Percentiles rank a stretch among this genome's conserved stretches.
phyloP scores from a whole-genome alignment of 2,888 invertebrate genomes.

The Limnephilus lunatus region DNA sequence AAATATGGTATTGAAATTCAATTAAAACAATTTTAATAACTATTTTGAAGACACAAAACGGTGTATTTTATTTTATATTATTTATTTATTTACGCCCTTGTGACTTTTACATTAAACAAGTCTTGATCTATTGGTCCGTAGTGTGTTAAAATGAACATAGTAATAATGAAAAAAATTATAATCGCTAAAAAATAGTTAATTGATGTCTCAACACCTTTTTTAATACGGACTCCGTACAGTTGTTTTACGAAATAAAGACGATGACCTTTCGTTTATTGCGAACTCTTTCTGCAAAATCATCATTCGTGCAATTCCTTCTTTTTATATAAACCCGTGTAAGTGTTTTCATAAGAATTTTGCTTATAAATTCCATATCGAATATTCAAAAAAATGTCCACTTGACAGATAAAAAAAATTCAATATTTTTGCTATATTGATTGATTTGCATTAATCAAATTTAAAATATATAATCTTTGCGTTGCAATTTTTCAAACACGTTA shows the following conservation, averaged over 20 bases:
- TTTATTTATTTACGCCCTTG: no score
- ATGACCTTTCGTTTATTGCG: not conserved
- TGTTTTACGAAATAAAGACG: constrained; percentile 2
- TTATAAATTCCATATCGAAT: not conserved
- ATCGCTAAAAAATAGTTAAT: not conserved
- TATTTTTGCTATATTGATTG: not conserved
- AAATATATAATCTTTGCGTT: not conserved
- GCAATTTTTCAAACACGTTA: not conserved
- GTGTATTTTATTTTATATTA: no score
- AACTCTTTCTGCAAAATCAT: not conserved
- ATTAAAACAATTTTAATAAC: not conserved
- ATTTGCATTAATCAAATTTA: not conserved
- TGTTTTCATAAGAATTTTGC: not conserved
- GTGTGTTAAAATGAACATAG: no score
- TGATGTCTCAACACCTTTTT: not conserved
- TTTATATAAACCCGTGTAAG: not conserved
- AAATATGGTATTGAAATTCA: not conserved
- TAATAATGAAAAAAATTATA: no score
- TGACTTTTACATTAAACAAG: no score
- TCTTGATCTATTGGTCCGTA: no score
- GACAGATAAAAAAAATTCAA: not conserved
- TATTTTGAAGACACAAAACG: not conserved
- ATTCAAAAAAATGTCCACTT: not conserved
- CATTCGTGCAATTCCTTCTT: not conserved
- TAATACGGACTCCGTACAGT: not conserved